Evolutionary conservation across 2,888 invertebrate species (phyloP), one percentile per base, ranked within the genome.

Genomic region (Imbricaverruca yamaguchii): DNA sequence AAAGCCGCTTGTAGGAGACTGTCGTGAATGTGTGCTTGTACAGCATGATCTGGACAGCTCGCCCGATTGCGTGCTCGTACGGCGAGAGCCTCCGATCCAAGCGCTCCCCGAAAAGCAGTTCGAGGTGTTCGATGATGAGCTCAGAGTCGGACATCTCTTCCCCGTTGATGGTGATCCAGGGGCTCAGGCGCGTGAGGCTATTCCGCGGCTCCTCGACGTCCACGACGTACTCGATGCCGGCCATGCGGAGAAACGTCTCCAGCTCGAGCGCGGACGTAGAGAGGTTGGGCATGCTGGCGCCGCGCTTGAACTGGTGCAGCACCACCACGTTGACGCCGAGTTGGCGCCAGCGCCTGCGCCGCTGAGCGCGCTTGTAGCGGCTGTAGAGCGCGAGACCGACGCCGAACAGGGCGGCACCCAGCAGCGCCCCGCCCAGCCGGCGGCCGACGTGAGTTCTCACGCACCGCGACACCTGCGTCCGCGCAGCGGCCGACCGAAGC

Each of bases 111-210:
- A 85, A 85, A 78, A 86, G 85, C 77, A 85, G 84, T 81, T 85
- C 86, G 57, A 88, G 84, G 81, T 85, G 86, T 69, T 87, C 87
- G 53, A 87, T 86, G 81, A 85, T 85, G 25, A 87, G 84, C 84
- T n/a, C n/a, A n/a, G n/a, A n/a, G n/a, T n/a, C n/a, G n/a, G n/a
- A n/a, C n/a, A n/a, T n/a, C n/a, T n/a, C n/a, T n/a, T n/a, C n/a
- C n/a, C n/a, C n/a, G n/a, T n/a, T n/a, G n/a, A n/a, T n/a, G n/a
- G n/a, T n/a, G n/a, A n/a, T n/a, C n/a, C n/a, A n/a, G n/a, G n/a
- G n/a, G n/a, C n/a, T n/a, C n/a, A n/a, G n/a, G n/a, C 87, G 86
- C 0, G 87, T 87, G 82, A n/a, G n/a, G n/a, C n/a, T n/a, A n/a
- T n/a, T n/a, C 77, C n/a, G 53, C 2, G 77, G 77, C 56, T 77